Conservation (phyloP, 2,888 invertebrate genomes). For the Poecilus cupreus region DNA sequence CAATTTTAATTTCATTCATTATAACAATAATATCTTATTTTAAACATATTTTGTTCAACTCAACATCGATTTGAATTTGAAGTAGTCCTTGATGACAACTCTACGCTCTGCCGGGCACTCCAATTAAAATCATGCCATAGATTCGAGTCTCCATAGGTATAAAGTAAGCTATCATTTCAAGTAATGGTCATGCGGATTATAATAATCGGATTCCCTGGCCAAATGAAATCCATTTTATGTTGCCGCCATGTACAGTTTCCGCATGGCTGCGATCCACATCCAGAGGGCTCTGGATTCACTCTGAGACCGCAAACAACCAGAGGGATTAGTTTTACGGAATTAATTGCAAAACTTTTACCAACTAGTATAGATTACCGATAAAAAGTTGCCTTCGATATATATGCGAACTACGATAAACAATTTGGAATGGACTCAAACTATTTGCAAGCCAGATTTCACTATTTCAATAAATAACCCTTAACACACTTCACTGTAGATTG, state of each 20-base stretch:
- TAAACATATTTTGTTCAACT: too few species aligned
- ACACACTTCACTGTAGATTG: too few species aligned
- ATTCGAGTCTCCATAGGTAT: too few species aligned
- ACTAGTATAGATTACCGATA: slow-evolving; percentile 45
- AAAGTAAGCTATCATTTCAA: background rate
- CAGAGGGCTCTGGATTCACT: slow-evolving; percentile 25
- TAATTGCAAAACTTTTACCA: slow-evolving; percentile 52
- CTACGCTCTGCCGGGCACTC: too few species aligned
- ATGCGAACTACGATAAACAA: background rate
- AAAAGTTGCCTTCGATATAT: slow-evolving; percentile 4
- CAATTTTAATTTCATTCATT: too few species aligned
- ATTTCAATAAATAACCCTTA: too few species aligned
- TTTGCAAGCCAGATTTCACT: too few species aligned
- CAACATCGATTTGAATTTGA: too few species aligned
- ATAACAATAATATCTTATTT: too few species aligned
- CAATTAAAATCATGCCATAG: background rate
- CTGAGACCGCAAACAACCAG: slow-evolving; percentile 37
- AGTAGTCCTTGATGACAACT: too few species aligned
- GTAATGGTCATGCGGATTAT: slow-evolving; percentile 46
- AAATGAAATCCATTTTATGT: slow-evolving; percentile 50
- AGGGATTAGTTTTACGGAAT: slow-evolving; percentile 46
- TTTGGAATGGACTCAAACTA: background rate
- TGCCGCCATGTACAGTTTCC: slow-evolving; percentile 14
- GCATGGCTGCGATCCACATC: background rate
- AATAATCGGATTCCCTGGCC: slow-evolving; percentile 45